A percentile compares a stretch with the other conserved stretches of the same genome.
These are phyloP conservation scores for Schizopygopsis pylzovi DNA, from an alignment of 2,797 vertebrate species.

Conservation along the genomic window DNA sequence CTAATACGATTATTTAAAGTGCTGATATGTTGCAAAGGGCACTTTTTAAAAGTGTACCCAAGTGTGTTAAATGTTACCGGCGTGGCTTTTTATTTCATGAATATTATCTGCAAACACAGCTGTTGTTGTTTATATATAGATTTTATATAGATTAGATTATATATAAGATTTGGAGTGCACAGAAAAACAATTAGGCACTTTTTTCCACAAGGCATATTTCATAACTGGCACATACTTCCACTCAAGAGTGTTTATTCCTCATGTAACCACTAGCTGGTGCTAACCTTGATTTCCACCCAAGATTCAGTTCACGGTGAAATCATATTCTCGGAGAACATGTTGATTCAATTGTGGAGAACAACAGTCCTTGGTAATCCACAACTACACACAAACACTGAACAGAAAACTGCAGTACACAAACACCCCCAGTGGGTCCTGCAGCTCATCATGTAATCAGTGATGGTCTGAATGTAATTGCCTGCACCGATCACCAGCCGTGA, in stretches of 20 bases:
- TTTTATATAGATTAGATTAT: too few relatives aligned
- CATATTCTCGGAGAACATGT: neutral
- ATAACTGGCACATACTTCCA: neutral
- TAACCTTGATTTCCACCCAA: slow-evolving; percentile 50
- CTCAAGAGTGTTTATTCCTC: neutral
- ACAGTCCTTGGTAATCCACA: neutral
- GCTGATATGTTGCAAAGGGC: neutral
- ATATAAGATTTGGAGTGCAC: neutral
- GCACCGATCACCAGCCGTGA: slow-evolving; percentile 28
- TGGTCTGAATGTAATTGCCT: slow-evolving; percentile 28
- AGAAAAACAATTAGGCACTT: neutral
- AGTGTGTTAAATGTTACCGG: neutral
- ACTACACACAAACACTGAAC: slow-evolving; percentile 34
- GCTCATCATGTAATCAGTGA: slow-evolving; percentile 54
- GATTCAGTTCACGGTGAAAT: neutral
- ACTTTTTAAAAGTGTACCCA: neutral
- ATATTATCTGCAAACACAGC: neutral
- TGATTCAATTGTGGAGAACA: neutral
- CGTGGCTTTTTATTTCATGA: neutral
- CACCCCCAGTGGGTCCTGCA: slow-evolving; percentile 41
- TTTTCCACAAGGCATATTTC: neutral
- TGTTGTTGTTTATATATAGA: neutral
- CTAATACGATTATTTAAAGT: too few relatives aligned
- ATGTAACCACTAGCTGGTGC: slow-evolving; percentile 50
- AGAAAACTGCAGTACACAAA: slow-evolving; percentile 52